These are phyloP conservation scores for Spodoptera picta DNA, from an alignment of 2,888 invertebrate species.

Conservation along the genomic window DNA sequence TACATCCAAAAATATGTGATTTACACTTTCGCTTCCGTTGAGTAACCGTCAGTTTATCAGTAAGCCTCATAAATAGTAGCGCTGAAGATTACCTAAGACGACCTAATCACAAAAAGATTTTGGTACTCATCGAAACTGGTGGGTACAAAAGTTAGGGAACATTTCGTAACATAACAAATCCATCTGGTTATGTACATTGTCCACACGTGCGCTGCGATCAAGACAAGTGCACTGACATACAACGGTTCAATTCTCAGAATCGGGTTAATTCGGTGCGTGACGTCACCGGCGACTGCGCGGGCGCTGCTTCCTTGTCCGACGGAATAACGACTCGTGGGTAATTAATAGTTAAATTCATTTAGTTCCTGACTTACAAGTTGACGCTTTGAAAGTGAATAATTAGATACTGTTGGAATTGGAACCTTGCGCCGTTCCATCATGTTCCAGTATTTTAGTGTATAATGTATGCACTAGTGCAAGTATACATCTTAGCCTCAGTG, in stretches of 20 bases:
- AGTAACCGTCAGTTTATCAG: too few relatives aligned
- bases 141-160: constrained; percentile 8
- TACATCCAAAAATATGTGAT: too few relatives aligned
- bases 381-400: constrained; percentile 56
- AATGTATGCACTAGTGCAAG: too few relatives aligned
- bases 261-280: constrained; percentile 84
- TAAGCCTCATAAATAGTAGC: too few relatives aligned
- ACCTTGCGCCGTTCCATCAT: neutral
- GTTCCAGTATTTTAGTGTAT: too few relatives aligned
- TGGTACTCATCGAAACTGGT: too few relatives aligned
- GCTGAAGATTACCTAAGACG: too few relatives aligned
- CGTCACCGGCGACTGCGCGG: constrained; percentile 70
- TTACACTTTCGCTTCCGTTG: too few relatives aligned
- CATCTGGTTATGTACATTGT: constrained; percentile 62
- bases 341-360: constrained; percentile 66
- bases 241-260: constrained; percentile 82
- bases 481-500: constrained; percentile 11
- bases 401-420: constrained; percentile 30
- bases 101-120: too few relatives aligned
- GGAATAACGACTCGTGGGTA: constrained; percentile 64
- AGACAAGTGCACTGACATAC: constrained; percentile 83
- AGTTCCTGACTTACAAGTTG: constrained; percentile 60
- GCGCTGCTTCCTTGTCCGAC: constrained; percentile 75
- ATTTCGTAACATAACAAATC: constrained; percentile 33
- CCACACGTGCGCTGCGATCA: constrained; percentile 79